These are phyloP conservation scores for Hermetia illucens DNA, from an alignment of 1,140 invertebrate species.

Conservation along the genomic window DNA sequence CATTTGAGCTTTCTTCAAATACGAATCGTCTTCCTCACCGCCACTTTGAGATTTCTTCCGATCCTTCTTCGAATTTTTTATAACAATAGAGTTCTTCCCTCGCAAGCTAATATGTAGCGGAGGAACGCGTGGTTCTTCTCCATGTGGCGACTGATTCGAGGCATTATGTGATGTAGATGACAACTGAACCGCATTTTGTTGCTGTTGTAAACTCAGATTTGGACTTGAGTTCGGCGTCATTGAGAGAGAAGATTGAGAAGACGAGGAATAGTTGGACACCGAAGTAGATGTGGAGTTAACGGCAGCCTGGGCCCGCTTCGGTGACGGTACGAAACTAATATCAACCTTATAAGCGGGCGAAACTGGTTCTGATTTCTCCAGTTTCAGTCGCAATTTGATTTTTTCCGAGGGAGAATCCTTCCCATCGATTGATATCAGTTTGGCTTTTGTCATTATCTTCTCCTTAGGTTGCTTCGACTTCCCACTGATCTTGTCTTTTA, in stretches of 20 bases:
- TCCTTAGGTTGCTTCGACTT: constrained; percentile 30
- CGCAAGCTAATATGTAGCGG: constrained; percentile 78
- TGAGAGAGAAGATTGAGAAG: constrained; percentile 3
- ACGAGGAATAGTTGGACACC: constrained; percentile 5
- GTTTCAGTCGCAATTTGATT: constrained; percentile 66
- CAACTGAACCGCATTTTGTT: neutral
- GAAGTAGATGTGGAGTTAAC: constrained; percentile 6
- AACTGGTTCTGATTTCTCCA: constrained; percentile 66
- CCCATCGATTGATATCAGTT: constrained; percentile 16
- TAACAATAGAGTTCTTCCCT: constrained; percentile 74
- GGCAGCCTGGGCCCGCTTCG: constrained; percentile 18
- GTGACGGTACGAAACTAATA: constrained; percentile 47
- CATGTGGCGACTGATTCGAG: constrained; percentile 24
- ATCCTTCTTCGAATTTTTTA: constrained; percentile 65
- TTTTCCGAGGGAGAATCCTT: constrained; percentile 49
- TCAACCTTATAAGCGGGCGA: constrained; percentile 67
- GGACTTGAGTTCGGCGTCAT: constrained; percentile 4
- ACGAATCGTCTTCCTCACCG: constrained; percentile 3
- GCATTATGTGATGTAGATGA: constrained; percentile 17
- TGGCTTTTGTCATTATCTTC: constrained; percentile 28
- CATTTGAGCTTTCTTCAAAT: neutral
- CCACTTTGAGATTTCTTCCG: constrained; percentile 38
- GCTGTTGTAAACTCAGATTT: too few relatives aligned
- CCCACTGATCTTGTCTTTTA: constrained; percentile 30
- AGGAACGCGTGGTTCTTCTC: constrained; percentile 66